These are phyloP conservation scores for Hyperopisus bebe DNA, from an alignment of 2,113 vertebrate genomes.

Conservation along the genomic window DNA sequence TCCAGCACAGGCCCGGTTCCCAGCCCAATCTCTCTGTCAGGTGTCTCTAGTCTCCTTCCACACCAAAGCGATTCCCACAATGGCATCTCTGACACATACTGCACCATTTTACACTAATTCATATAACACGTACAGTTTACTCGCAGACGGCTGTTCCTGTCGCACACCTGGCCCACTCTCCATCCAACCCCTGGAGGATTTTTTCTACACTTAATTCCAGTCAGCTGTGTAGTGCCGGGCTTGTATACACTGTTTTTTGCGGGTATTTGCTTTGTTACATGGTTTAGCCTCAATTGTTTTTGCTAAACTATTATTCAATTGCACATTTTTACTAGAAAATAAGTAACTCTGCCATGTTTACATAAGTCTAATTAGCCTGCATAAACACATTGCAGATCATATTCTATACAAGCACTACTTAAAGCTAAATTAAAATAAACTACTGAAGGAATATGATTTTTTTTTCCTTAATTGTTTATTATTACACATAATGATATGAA, in stretches of 20 bases:
- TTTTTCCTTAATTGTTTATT: background rate
- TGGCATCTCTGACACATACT: background rate
- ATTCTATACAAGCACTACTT: background rate
- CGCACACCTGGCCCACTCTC: background rate
- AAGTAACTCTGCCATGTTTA: background rate
- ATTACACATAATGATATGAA: background rate
- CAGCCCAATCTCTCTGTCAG: background rate
- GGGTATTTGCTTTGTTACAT: background rate
- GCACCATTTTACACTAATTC: background rate
- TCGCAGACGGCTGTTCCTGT: background rate
- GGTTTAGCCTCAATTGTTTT: background rate
- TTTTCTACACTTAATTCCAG: background rate
- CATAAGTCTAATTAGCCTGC: background rate
- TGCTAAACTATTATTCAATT: background rate
- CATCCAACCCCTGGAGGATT: background rate
- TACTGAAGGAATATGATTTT: background rate
- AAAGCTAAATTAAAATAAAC: background rate
- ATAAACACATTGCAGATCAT: background rate
- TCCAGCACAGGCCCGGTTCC: background rate
- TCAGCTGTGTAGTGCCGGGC: background rate
- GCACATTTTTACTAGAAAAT: background rate
- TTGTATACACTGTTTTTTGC: background rate
- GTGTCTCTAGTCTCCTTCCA: background rate
- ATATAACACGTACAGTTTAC: background rate
- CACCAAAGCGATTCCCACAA: background rate